Percentiles rank a stretch among this genome's conserved stretches.
These are phyloP conservation scores for Sinonovacula constricta DNA, from an alignment of 1,140 invertebrate genomes.

Conservation along the genomic window DNA sequence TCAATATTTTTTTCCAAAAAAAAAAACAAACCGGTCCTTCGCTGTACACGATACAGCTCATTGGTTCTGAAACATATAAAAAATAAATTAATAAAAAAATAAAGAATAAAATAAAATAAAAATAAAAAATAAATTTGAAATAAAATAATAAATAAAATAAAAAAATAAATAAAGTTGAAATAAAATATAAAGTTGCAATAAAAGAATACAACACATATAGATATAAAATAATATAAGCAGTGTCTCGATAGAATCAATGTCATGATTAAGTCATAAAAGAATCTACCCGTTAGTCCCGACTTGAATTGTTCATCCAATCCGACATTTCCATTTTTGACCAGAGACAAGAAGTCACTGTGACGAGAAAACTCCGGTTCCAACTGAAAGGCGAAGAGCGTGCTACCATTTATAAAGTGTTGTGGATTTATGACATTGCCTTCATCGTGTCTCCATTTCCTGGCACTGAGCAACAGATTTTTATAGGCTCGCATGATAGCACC, in stretches of 20 bases:
- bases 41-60: constrained; percentile 36
- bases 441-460: neutral
- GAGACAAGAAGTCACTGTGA: neutral
- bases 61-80: constrained; percentile 19
- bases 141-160: neutral
- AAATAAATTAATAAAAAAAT: too few species aligned
- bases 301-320: constrained; percentile 42
- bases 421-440: neutral
- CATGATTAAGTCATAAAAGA: constrained; percentile 2
- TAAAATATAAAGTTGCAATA: too few species aligned
- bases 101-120: too few species aligned
- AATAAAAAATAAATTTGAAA: too few species aligned
- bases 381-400: constrained; percentile 2
- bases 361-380: neutral
- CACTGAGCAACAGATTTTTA: neutral
- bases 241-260: neutral
- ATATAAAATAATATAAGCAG: too few species aligned
- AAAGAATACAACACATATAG: neutral
- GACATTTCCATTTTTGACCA: constrained; percentile 1
- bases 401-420: constrained; percentile 4
- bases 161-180: neutral
- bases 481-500: neutral
- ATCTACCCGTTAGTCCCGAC: constrained; percentile 3
- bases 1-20: constrained; percentile 46
- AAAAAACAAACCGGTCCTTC: constrained; percentile 49